A percentile compares a stretch with the other conserved stretches of the same genome.
These are phyloP conservation scores for Choristoneura fumiferana DNA, from an alignment of 1,140 invertebrate species.

Conservation along the genomic window DNA sequence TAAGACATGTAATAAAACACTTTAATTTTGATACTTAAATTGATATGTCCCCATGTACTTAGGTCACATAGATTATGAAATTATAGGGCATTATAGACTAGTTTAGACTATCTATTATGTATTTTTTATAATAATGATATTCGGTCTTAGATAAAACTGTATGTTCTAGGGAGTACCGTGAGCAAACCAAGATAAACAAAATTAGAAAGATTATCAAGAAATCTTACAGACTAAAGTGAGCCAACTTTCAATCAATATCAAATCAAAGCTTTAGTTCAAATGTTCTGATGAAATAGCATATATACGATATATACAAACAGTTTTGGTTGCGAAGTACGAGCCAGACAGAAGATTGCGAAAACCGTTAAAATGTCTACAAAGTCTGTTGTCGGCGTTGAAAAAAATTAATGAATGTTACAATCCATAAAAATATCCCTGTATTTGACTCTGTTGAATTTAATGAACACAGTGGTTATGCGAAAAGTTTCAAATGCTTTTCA, in stretches of 20 bases:
- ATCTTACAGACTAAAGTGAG: slow-evolving; percentile 44
- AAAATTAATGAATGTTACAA: slow-evolving; percentile 47
- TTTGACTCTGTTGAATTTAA: slow-evolving; percentile 73
- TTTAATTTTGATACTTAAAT: slow-evolving; percentile 35
- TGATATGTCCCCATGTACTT: slow-evolving; percentile 52
- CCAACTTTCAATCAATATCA: slow-evolving; percentile 66
- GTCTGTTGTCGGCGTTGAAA: not conserved
- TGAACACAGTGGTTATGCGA: slow-evolving; percentile 65
- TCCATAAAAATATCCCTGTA: slow-evolving; percentile 75
- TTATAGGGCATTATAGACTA: slow-evolving; percentile 49
- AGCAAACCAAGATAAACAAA: slow-evolving; percentile 44
- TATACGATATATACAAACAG: not conserved
- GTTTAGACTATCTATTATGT: slow-evolving; percentile 28
- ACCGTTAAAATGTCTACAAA: not conserved
- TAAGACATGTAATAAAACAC: slow-evolving; percentile 5
- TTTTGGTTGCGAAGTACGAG: not conserved
- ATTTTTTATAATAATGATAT: slow-evolving; percentile 29
- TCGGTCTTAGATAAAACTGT: slow-evolving; percentile 28
- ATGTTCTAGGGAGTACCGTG: slow-evolving; percentile 50
- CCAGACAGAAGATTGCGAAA: not conserved
- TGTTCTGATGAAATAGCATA: slow-evolving; percentile 21
- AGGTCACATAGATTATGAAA: slow-evolving; percentile 55
- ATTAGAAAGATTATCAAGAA: slow-evolving; percentile 24
- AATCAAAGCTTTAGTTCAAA: slow-evolving; percentile 73
- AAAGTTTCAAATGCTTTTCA: slow-evolving; percentile 52